Evolutionary conservation across 2,888 invertebrate species (phyloP).

Genomic region (Linnaemya tessellans): DNA sequence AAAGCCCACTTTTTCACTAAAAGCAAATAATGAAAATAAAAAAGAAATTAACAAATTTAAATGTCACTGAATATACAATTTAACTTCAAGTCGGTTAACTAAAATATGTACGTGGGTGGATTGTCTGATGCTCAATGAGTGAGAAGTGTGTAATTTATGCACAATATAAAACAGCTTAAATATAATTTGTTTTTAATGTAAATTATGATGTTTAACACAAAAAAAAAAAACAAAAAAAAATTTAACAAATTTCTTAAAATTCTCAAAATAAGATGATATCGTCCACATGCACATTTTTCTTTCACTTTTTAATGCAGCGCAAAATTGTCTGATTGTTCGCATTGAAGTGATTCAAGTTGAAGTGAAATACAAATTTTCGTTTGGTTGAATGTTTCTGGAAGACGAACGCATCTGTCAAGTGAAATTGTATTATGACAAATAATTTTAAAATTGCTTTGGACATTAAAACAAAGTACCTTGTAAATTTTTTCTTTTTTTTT

Average conservation of each 20-base stretch:
- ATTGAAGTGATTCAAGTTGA: conserved; percentile 39
- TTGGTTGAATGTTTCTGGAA: neutral
- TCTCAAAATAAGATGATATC: neutral
- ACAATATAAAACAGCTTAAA: conserved; percentile 29
- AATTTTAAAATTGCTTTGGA: conserved; percentile 58
- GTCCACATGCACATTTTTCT: neutral
- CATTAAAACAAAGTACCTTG: conserved; percentile 21
- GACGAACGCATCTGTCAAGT: conserved; percentile 51
- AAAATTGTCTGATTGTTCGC: neutral
- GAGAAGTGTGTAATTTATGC: conserved; percentile 20
- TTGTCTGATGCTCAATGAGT: conserved; percentile 36
- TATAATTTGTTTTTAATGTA: conserved; percentile 28
- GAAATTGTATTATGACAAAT: conserved; percentile 56
- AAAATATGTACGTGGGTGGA: conserved; percentile 36
- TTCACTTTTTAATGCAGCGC: conserved; percentile 13
- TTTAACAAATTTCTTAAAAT: conserved; percentile 11
- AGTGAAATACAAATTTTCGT: conserved; percentile 35
- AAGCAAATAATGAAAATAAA: too few relatives aligned
- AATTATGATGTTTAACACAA: conserved; percentile 42
- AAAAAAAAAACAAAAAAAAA: too few relatives aligned
- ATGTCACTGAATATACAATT: conserved; percentile 53
- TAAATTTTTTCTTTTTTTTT: conserved; percentile 21
- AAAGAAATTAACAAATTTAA: neutral
- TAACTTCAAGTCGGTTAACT: conserved; percentile 22
- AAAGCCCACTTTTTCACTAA: too few relatives aligned